Base-by-base conservation (phyloP, 1,140 invertebrate species). In the Euglossa dilemma region DNA sequence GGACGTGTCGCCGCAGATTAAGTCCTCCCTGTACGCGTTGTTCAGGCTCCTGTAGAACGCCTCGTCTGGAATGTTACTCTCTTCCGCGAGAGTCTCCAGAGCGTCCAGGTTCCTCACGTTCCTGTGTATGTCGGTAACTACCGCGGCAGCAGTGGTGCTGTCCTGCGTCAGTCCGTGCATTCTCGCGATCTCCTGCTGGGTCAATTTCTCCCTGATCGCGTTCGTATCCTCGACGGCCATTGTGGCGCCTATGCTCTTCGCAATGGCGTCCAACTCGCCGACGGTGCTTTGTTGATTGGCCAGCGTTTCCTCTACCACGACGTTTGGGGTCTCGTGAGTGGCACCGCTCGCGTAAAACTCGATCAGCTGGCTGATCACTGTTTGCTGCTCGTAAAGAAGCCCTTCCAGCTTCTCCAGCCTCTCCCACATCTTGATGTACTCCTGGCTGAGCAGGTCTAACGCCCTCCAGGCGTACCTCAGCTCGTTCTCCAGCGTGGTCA, bases 401-500 rank as follows among this genome's bases (percentile, higher is more conserved):
- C 97, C 96, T 93, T 99, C 98, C n/a, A 98, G 94, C 93, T 98
- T 98, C 90, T 99, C 98, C 67, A 99, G 95, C 74, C 98, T 95
- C 91, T 98, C 97, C 98, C 98, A 98, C 96, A 99, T 99, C 91
- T 98, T 97, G 23, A 98, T 97, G 90, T 98, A 99, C 92, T 99
- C 98, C 88, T 98, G 97, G 28, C 97, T 98, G 11, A 99, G 95
- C 57, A 98, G 95, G 92, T 98, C 98, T 74, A 99, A 94, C 4
- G 98, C 97, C 83, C 98, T 95, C 98, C 98, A 99, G 1, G 98
- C 98, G 91, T 98, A 98, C 86, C 98, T 97, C 28, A 99, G 94
- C 93, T 99, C 98, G 0, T 97, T 97, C 93, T 98, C 98, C 20
- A 99, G 95, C 66, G 98, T 96, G 89, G 97, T 97, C 67, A 99